phyloP scores from a whole-genome alignment of 2,888 invertebrate species.

The Notodonta ziczac region DNA sequence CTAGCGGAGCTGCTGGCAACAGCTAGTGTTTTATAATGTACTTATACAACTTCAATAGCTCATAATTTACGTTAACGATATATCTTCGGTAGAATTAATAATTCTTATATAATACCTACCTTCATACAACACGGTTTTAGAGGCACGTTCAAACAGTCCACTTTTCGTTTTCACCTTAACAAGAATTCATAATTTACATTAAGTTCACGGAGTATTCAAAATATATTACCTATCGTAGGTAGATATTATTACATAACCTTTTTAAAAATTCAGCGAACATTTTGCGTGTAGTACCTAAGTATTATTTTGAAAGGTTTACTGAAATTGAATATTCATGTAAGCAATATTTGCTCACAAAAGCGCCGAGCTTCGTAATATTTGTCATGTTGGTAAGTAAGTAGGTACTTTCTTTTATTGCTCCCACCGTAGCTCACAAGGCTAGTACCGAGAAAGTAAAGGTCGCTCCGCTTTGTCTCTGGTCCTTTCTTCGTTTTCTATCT shows the following conservation, averaged over 20 bases:
- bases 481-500: slow-evolving; percentile 15
- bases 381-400: neutral
- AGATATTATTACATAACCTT: neutral
- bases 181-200: neutral
- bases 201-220: neutral
- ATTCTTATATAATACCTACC: too few relatives aligned
- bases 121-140: neutral
- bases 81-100: too few relatives aligned
- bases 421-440: neutral
- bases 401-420: neutral
- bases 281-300: neutral
- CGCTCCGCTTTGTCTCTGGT: slow-evolving; percentile 17
- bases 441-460: neutral
- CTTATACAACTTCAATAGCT: too few relatives aligned
- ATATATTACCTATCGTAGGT: too few relatives aligned
- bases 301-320: too few relatives aligned
- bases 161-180: neutral
- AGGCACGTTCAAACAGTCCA: neutral
- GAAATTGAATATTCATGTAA: too few relatives aligned
- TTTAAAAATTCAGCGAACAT: neutral
- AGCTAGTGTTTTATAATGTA: too few relatives aligned
- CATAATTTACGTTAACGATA: too few relatives aligned
- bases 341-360: neutral
- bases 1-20: too few relatives aligned
- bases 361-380: neutral